Evolutionary conservation across 2,888 invertebrate species (phyloP).

Genomic region (Dryobotodes eremita): DNA sequence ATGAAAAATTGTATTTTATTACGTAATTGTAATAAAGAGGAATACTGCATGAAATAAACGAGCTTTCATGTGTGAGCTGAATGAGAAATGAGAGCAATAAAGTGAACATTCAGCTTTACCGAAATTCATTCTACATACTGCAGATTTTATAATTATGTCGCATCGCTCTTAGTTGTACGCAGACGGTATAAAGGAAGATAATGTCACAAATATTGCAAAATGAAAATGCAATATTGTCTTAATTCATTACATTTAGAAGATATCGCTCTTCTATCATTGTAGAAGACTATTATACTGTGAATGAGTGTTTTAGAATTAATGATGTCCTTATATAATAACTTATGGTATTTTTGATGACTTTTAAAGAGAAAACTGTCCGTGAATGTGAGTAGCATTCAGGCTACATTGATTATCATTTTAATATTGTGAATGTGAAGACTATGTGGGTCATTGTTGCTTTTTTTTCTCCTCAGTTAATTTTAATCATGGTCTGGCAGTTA

Average conservation of each 20-base stretch:
- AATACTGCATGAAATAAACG: conserved; percentile 37
- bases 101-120: conserved; percentile 9
- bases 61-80: conserved; percentile 23
- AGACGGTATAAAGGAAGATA: neutral
- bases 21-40: conserved; percentile 36
- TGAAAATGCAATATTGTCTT: neutral
- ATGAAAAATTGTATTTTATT: conserved; percentile 59
- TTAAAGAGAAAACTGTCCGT: too few species aligned
- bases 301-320: too few species aligned
- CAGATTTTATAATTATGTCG: conserved; percentile 20
- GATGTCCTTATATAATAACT: too few species aligned
- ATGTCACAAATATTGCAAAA: neutral
- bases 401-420: too few species aligned
- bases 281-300: too few species aligned
- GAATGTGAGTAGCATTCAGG: too few species aligned
- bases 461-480: too few species aligned
- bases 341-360: too few species aligned
- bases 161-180: neutral
- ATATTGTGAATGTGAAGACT: too few species aligned
- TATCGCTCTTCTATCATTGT: neutral
- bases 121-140: conserved; percentile 21
- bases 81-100: conserved; percentile 25
- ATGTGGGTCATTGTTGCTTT: too few species aligned
- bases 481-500: too few species aligned
- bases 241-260: neutral